Evolutionary conservation across 1,140 invertebrate genomes (phyloP).

Genomic region (Lineus longissimus): DNA sequence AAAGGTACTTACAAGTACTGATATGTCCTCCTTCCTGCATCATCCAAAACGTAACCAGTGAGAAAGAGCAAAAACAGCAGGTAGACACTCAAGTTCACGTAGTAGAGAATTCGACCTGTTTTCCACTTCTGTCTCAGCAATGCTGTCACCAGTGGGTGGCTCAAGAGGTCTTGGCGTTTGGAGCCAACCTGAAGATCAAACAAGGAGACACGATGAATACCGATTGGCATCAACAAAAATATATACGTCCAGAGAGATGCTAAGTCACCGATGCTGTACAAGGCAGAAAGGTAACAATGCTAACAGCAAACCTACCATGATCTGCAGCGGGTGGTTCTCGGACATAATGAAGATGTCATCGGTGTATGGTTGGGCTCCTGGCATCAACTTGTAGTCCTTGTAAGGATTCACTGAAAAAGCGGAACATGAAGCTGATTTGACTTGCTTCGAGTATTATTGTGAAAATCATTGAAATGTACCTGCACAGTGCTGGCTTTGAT

Average conservation of each 20-base stretch:
- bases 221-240: too few species aligned
- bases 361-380: slow-evolving; percentile 40
- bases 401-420: too few species aligned
- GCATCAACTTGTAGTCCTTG: slow-evolving; percentile 38
- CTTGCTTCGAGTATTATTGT: too few species aligned
- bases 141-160: slow-evolving; percentile 56
- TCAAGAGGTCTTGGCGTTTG: slow-evolving; percentile 52
- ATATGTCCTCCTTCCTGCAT: too few species aligned
- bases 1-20: too few species aligned
- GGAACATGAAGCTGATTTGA: too few species aligned
- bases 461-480: too few species aligned
- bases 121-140: slow-evolving; percentile 58
- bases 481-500: too few species aligned
- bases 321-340: slow-evolving; percentile 57
- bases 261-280: too few species aligned
- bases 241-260: too few species aligned
- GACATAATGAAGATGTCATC: slow-evolving; percentile 51
- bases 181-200: slow-evolving; percentile 31
- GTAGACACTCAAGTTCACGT: slow-evolving; percentile 56
- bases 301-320: slow-evolving; percentile 51
- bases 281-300: too few species aligned
- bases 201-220: background rate
- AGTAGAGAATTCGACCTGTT: slow-evolving; percentile 56
- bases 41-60: slow-evolving; percentile 44
- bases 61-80: slow-evolving; percentile 55